Conservation (phyloP, 2,888 invertebrate species). For the Acronicta leporina region DNA sequence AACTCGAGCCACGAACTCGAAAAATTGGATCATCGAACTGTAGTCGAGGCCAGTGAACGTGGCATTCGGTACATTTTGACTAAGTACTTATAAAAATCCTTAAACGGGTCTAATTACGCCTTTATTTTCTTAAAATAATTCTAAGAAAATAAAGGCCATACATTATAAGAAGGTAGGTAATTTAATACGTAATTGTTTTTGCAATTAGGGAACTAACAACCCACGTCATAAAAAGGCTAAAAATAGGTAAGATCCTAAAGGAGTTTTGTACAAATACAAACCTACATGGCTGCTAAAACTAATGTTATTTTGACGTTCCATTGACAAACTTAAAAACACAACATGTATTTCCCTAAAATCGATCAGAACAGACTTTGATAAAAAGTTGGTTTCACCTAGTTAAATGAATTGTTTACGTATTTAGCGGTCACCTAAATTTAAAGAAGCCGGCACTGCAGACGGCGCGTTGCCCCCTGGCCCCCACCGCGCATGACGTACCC, state of each 20-base stretch:
- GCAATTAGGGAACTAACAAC: no score
- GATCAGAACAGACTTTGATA: slow-evolving; percentile 10
- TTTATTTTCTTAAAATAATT: no score
- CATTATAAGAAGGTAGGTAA: no score
- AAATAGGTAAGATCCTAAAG: neutral
- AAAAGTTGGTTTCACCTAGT: slow-evolving; percentile 34
- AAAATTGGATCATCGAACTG: slow-evolving; percentile 85
- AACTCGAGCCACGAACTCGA: slow-evolving; percentile 74
- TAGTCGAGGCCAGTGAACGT: slow-evolving; percentile 78
- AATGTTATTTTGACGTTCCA: slow-evolving; percentile 35
- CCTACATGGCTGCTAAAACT: slow-evolving; percentile 19
- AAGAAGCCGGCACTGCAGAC: slow-evolving; percentile 67
- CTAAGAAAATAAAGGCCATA: no score
- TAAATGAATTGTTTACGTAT: slow-evolving; percentile 47
- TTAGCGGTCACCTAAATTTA: slow-evolving; percentile 68
- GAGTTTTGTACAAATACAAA: slow-evolving; percentile 13
- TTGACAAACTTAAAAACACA: slow-evolving; percentile 46
- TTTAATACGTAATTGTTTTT: no score
- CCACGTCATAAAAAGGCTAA: no score
- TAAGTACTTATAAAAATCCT: slow-evolving; percentile 34
- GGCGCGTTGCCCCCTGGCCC: slow-evolving; percentile 76
- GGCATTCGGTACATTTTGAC: slow-evolving; percentile 61
- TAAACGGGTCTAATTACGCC: no score
- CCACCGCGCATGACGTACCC: slow-evolving; percentile 71
- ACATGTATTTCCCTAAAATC: slow-evolving; percentile 15